phyloP scores from a whole-genome alignment of 2,113 vertebrate species.

The Oryzias javanicus region DNA sequence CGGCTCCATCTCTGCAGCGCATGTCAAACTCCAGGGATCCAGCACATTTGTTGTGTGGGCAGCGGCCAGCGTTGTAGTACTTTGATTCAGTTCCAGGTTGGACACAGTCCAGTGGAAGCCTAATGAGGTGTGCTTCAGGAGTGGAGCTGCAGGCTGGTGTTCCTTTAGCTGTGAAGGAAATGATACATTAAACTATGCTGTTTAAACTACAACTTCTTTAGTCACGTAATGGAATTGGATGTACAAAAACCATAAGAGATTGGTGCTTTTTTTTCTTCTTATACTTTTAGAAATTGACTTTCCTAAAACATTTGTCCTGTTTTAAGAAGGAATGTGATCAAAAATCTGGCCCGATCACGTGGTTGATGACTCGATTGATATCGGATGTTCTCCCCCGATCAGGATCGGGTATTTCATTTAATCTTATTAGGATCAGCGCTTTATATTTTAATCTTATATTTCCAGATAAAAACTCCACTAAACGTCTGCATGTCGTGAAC shows the following conservation, averaged over 20 bases:
- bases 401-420: too few species aligned
- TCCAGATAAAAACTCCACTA: too few species aligned
- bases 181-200: constrained; percentile 12
- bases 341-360: too few species aligned
- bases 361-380: too few species aligned
- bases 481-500: too few species aligned
- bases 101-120: constrained; percentile 84
- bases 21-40: constrained; percentile 66
- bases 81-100: constrained; percentile 74
- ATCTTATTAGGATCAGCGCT: too few species aligned
- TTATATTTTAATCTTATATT: too few species aligned
- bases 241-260: too few species aligned
- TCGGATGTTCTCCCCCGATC: too few species aligned
- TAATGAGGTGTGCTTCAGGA: constrained; percentile 83
- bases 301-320: background rate
- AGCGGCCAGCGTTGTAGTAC: constrained; percentile 87
- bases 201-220: background rate
- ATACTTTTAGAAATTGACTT: background rate
- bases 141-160: constrained; percentile 78
- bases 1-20: constrained; percentile 73
- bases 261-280: too few species aligned
- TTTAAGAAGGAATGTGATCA: too few species aligned
- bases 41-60: constrained; percentile 80
- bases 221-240: too few species aligned
- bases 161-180: constrained; percentile 76